Conservation (phyloP, 1,140 invertebrate species). For the Atopsyche davidsoni region DNA sequence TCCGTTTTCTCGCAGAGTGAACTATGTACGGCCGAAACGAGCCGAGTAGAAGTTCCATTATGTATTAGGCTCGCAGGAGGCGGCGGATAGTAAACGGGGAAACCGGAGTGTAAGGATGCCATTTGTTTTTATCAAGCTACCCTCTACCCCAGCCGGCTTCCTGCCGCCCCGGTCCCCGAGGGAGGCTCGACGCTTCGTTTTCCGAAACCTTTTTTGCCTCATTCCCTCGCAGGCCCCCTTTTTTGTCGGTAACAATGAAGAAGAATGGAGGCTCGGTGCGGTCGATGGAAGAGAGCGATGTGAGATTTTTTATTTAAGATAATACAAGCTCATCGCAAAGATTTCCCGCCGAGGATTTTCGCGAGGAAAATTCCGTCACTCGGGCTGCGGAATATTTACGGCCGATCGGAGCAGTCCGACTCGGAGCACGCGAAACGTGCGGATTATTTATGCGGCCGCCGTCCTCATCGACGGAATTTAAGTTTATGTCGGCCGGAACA, state of each 20-base stretch:
- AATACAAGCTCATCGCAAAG: conserved; percentile 16
- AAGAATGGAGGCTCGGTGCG: conserved; percentile 28
- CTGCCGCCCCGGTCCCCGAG: conserved; percentile 24
- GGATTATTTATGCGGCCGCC: no score
- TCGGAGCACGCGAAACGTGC: no score
- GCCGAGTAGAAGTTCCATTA: conserved; percentile 30
- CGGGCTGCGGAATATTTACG: no score
- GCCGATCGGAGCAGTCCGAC: no score
- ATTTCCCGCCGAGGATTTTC: conserved; percentile 4
- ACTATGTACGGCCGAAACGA: conserved; percentile 24
- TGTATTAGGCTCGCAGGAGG: conserved; percentile 28
- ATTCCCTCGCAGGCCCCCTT: conserved; percentile 13
- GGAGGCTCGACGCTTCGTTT: conserved; percentile 31
- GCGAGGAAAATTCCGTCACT: no score
- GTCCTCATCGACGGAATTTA: no score
- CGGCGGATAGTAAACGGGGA: conserved; percentile 22
- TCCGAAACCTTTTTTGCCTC: conserved; percentile 30
- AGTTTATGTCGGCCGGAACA: no score
- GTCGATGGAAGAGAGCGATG: conserved; percentile 27
- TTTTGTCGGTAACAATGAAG: conserved; percentile 29
- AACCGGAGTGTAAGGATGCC: conserved; percentile 31
- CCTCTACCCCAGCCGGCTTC: conserved; percentile 17
- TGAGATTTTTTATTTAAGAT: conserved; percentile 16
- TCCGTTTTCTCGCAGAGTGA: conserved; percentile 24
- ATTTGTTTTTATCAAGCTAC: conserved; percentile 32